Base-by-base conservation (phyloP, 2,888 invertebrate genomes). In the Polietes domitor region DNA sequence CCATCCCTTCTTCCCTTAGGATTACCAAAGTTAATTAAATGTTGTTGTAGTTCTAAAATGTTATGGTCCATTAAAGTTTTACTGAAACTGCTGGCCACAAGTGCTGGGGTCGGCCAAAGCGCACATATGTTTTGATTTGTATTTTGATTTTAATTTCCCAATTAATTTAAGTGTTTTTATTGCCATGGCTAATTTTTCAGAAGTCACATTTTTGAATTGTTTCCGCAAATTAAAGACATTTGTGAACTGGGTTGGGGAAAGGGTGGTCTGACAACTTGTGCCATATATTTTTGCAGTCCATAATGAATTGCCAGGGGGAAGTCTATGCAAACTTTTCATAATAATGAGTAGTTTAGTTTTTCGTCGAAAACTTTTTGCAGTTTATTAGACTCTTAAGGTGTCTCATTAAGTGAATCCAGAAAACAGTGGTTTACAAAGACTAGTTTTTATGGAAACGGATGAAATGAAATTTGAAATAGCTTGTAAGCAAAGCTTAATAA, bases 341-440 rank as follows among this genome's bases (percentile, higher is more conserved):
- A 58, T 53, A 58, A 24, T 12, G 21, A 63, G 21, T 19, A 32
- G 19, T 63, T 63, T 32, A 1, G 63, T 63, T 32, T 41, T 41
- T 41, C 15, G 24, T 43, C 2, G 21, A 7, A 78, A 83, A 84
- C 72, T 41, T 81, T 80, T 81, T 68, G 41, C 76, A 50, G 58
- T 78, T 75, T 80, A 58, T 80, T 53, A 83, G 78, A 80, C 37
- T 58, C 80, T 76, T 75, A 71, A 71, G 50, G 72, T 75, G 65
- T 58, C 17, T 72, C 47, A 58, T 61, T 73, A 77, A 70, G 28
- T 37, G 37, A 21, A n/a, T 65, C 3, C n/a, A 43, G 15, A 1
- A n/a, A n/a, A 77, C 83, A 63, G 80, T 83, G 77, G 72, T 41
- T 78, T 55, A 26, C 9, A n/a, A n/a, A n/a, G n/a, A n/a, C n/a